Percentiles rank a stretch among this genome's conserved stretches.
Evolutionary conservation across 2,888 invertebrate genomes (phyloP).

Genomic region (Ommatoiulus sabulosus): DNA sequence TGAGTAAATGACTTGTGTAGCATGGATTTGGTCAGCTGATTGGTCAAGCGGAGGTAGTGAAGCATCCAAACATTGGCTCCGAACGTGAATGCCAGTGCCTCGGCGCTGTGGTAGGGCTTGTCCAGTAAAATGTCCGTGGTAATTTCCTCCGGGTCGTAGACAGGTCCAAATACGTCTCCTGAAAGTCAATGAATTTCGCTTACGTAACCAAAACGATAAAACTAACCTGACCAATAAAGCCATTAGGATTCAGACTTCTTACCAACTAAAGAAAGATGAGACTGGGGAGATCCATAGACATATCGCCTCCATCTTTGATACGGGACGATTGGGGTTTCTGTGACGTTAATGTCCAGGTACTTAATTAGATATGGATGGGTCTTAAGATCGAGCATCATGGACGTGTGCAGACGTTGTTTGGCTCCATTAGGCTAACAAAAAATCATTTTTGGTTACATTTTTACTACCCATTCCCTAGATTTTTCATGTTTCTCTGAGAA

Average conservation of each 20-base stretch:
- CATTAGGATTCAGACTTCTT: constrained; percentile 60
- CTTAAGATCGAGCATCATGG: constrained; percentile 71
- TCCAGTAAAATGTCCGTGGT: constrained; percentile 66
- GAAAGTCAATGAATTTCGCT: constrained; percentile 17
- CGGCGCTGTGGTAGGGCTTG: constrained; percentile 70
- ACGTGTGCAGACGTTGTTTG: constrained; percentile 71
- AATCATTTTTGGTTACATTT: background rate
- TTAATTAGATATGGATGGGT: constrained; percentile 70
- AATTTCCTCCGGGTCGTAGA: constrained; percentile 66
- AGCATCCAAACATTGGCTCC: constrained; percentile 71
- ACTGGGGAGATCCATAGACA: constrained; percentile 71
- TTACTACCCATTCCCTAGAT: background rate
- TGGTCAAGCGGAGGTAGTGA: constrained; percentile 71
- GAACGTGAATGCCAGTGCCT: constrained; percentile 72
- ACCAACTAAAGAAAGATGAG: constrained; percentile 70
- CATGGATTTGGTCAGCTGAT: constrained; percentile 66
- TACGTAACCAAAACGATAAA: background rate
- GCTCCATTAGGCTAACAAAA: constrained; percentile 70
- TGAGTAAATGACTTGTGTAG: constrained; percentile 54
- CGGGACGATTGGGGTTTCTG: constrained; percentile 71
- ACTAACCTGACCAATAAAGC: no score
- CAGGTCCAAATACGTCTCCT: constrained; percentile 72
- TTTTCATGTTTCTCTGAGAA: background rate
- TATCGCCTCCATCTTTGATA: constrained; percentile 70
- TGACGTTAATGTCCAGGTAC: constrained; percentile 71